A percentile compares a stretch with the other conserved stretches of the same genome.
phyloP scores from a whole-genome alignment of 1,140 invertebrate genomes.

The Ceratosolen solmsi region DNA sequence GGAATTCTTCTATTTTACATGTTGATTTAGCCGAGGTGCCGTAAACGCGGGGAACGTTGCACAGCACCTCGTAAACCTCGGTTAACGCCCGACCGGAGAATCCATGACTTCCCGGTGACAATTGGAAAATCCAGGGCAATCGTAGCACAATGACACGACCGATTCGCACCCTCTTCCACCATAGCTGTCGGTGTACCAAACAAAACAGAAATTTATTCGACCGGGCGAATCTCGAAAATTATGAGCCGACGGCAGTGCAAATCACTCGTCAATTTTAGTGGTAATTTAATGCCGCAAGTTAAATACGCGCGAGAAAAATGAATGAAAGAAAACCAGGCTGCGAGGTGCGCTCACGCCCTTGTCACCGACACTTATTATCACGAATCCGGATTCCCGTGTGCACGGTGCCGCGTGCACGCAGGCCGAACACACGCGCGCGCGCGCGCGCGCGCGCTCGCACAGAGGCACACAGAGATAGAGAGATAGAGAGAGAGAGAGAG shows the following conservation, averaged over 20 bases:
- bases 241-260: conserved; percentile 15
- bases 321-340: not conserved
- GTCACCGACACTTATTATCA: conserved; percentile 12
- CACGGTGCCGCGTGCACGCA: not conserved
- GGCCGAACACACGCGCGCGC: no score
- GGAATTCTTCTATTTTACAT: not conserved
- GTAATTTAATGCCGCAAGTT: conserved; percentile 11
- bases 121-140: not conserved
- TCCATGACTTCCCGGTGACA: not conserved
- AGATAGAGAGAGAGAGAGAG: no score
- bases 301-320: not conserved
- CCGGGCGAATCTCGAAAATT: not conserved
- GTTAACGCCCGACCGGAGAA: not conserved
- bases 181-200: not conserved
- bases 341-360: not conserved
- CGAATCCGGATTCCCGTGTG: not conserved
- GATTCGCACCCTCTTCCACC: not conserved
- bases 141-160: not conserved
- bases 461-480: no score
- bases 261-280: conserved; percentile 25
- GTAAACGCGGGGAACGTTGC: not conserved
- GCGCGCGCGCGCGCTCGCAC: no score
- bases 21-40: not conserved
- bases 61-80: not conserved
- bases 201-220: not conserved